Evolutionary conservation across 2,888 invertebrate species (phyloP), one percentile per base, ranked within the genome.

Genomic region (Mythimna albipuncta): DNA sequence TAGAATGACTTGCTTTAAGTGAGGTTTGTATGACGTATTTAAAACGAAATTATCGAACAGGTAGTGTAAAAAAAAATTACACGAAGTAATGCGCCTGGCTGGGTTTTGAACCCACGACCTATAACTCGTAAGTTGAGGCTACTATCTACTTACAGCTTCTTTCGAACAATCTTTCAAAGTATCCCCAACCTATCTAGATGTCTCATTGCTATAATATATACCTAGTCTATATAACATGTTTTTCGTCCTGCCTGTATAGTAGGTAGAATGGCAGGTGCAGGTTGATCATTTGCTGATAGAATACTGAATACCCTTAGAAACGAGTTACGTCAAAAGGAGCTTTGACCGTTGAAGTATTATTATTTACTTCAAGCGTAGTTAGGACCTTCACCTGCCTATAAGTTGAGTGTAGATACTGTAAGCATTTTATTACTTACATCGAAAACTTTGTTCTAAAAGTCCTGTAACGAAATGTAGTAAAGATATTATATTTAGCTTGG

Each of bases 251-350:
- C 1, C 6, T 10, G 13, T 47, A 13, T 47, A 47, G 5, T 47
- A 47, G 16, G 6, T 67, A 16, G 47, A 21, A 47, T 21, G 21
- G 16, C 58, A 64, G 59, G 9, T 79, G 21, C 38, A 32, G 13
- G 13, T 7, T 41, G 11, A 21, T 58, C 64, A 63, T 52, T 38
- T 58, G 62, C 55, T 57, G 55, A 52, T 58, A 44, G 64, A 73
- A 63, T 58, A 57, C 35, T 35, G 50, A 64, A 55, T 35, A 64
- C 19, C 2, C 32, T 26, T 35, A 65, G 2, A 58, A 58, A 79
- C 73, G 0, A 63, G 74, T 79, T 79, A 44, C 19, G 21, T 21
- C 32, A 61, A 54, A 63, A 32, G 11, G 21, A 54, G 11, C 35
- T 72, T 35, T 47, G 55, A 61, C 41, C 64, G 41, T 32, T 52